Evolutionary conservation across 2,888 invertebrate species (phyloP).

Genomic region (Pristionchus mayeri): DNA sequence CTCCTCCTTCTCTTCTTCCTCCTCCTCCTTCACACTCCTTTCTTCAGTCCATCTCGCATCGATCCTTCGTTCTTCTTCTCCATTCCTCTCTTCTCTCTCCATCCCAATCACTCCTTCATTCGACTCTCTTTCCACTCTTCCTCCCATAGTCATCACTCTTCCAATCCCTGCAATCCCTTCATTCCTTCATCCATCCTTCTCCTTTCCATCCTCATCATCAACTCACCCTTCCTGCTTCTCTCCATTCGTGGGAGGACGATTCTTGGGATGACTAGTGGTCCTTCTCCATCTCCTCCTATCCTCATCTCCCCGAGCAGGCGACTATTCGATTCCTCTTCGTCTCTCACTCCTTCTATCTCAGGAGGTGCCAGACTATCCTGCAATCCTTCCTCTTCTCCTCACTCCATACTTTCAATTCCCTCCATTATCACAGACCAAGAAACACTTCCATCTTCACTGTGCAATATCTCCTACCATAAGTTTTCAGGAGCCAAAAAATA

Average conservation of each 20-base stretch:
- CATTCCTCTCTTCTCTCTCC: neutral
- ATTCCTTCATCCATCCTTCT: too few species aligned
- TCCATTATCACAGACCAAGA: too few species aligned
- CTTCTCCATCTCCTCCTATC: neutral
- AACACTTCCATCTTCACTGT: too few species aligned
- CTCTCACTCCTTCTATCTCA: neutral
- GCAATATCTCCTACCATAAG: too few species aligned
- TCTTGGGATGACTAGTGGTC: neutral
- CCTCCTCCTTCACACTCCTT: neutral
- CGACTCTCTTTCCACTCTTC: neutral
- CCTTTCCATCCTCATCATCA: too few species aligned
- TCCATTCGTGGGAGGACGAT: conserved; percentile 1
- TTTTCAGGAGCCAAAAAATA: too few species aligned
- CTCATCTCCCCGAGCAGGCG: neutral
- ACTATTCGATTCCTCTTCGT: neutral
- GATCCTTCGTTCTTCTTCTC: neutral
- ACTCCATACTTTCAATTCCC: too few species aligned
- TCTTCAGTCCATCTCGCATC: neutral
- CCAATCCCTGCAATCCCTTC: neutral
- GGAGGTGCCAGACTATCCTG: too few species aligned
- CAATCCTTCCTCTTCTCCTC: neutral
- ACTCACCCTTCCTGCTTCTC: neutral
- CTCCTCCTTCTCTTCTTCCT: neutral
- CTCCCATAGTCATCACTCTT: neutral
- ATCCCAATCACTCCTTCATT: neutral